These are phyloP conservation scores for Paraescarpia echinospica DNA, from an alignment of 1,140 invertebrate species.

Conservation along the genomic window DNA sequence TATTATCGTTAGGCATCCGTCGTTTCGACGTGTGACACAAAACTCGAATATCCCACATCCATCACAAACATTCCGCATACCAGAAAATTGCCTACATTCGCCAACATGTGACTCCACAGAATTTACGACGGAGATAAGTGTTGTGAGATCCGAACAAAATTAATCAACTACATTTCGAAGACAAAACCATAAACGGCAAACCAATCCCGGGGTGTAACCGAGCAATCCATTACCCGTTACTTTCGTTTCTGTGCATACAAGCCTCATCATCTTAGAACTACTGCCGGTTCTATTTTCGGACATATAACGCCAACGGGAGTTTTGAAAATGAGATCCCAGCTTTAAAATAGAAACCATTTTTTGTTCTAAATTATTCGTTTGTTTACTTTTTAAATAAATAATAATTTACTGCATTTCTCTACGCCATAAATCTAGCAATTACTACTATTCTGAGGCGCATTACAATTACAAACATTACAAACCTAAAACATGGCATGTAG, in stretches of 20 bases:
- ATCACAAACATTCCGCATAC: background rate
- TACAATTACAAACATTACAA: no score
- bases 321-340: no score
- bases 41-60: background rate
- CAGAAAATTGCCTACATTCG: background rate
- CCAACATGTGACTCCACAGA: background rate
- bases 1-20: background rate
- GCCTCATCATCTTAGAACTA: no score
- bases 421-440: no score
- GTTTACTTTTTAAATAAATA: no score
- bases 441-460: no score
- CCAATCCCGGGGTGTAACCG: background rate
- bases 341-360: no score
- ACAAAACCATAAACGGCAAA: background rate
- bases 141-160: background rate
- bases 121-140: background rate
- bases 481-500: no score
- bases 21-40: background rate
- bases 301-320: no score
- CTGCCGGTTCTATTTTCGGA: no score
- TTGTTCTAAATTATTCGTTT: no score
- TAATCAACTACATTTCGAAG: background rate
- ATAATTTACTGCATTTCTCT: no score
- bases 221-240: background rate
- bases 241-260: background rate